Evolutionary conservation across 1,140 invertebrate species (phyloP), one percentile per base, ranked within the genome.

Genomic region (Neodiprion virginianus): DNA sequence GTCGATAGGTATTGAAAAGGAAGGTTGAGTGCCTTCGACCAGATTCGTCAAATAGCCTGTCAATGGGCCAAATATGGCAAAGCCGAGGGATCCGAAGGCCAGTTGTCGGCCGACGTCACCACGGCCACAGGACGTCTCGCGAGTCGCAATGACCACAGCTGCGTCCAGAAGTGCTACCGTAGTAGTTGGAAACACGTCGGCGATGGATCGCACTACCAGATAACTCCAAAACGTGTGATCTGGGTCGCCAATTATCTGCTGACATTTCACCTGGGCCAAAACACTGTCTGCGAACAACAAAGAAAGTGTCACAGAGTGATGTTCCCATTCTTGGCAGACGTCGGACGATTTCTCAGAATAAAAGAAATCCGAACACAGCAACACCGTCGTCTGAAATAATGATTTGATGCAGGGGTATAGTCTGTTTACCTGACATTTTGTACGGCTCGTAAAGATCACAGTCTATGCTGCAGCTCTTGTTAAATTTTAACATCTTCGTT

Each of bases 21-120:
- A 91, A 0, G 87, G 83, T 0, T 81, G 82, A 14, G 70, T 73
- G 5, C 84, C 82, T 2, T 86, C 74, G 12, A 80, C 73, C 12
- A 86, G 14, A 0, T 73, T 81, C 11, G 79, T 82, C 8, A 87
- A 65, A 48, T 86, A 87, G 2, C 93, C 93, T 49, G 92, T 90
- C 4, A 95, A 83, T 0, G 94, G 91, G 2, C 94, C 93, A 79
- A 94, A 91, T 14, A 93, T 83, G 1, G 93, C 93, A 74, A 94
- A 91, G 21, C 94, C 94, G 7, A 96, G 83, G 8, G 93, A 92
- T 3, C 94, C 95, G 80, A 92, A 94, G 0, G 93, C 93, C 68
- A 95, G 88, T 84, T 96, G 94, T n/a, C 93, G 90, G 9, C 95
- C 95, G 14, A 95, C 94, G 80, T 95, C 94, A 0, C 94, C 94